A percentile compares a stretch with the other conserved stretches of the same genome.
phyloP scores from a whole-genome alignment of 1,140 invertebrate genomes.

The Uloborus diversus region DNA sequence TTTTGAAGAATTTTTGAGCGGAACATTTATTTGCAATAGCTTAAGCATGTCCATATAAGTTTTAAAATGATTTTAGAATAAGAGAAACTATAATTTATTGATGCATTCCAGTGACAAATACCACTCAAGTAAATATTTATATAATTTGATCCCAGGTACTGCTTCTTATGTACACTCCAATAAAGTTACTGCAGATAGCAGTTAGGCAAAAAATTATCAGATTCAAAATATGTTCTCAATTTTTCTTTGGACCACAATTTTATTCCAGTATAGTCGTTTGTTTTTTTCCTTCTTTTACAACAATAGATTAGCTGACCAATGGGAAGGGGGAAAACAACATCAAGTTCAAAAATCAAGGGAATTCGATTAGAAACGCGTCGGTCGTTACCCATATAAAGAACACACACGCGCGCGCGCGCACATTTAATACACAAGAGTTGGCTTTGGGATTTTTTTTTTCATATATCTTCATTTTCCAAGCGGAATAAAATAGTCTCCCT shows the following conservation, averaged over 20 bases:
- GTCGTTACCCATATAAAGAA: background rate
- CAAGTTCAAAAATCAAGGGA: constrained; percentile 19
- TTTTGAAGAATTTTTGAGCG: too few relatives aligned
- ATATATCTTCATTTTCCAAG: constrained; percentile 3
- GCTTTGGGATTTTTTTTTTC: constrained; percentile 34
- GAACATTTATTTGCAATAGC: too few relatives aligned
- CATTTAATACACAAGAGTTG: constrained; percentile 39
- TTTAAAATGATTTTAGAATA: too few relatives aligned
- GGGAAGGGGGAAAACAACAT: constrained; percentile 12
- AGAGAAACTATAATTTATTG: too few relatives aligned
- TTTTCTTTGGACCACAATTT: too few relatives aligned
- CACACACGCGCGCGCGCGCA: constrained; percentile 27
- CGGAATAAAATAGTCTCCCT: constrained; percentile 37
- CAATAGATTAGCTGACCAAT: constrained; percentile 39
- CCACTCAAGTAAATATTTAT: background rate
- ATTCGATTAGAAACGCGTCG: constrained; percentile 6
- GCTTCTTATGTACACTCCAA: too few relatives aligned
- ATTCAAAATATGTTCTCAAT: too few relatives aligned
- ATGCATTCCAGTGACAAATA: constrained; percentile 15
- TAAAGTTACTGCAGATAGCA: too few relatives aligned
- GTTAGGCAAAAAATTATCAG: too few relatives aligned
- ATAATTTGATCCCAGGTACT: background rate
- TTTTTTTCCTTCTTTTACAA: background rate
- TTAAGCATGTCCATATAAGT: too few relatives aligned
- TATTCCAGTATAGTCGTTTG: too few relatives aligned